Evolutionary conservation across 2,797 vertebrate genomes (phyloP), one percentile per base, ranked within the genome.

Genomic region (Triplophysa bombifrons): DNA sequence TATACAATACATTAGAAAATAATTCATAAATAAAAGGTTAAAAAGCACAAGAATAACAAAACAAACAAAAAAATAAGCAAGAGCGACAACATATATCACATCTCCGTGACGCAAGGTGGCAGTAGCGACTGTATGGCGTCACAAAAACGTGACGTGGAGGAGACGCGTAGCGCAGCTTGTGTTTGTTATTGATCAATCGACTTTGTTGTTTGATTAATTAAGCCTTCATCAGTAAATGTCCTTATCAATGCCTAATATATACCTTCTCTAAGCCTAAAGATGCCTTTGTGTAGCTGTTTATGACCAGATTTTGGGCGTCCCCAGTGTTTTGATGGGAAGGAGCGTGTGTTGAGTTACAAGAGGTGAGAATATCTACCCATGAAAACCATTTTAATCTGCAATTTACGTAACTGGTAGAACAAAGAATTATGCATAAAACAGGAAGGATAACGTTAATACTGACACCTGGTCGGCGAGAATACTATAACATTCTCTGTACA

Each of bases 81-180:
- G 27, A 30, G 4, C 4, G 30, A 30, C 30, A 30, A 4, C 30
- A 30, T 30, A 30, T 30, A 30, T 30, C 4, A 30, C 27, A 2
- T 9, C 68, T 78, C 76, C 76, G 50, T 19, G 48, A 12, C 76
- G 5, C 30, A 25, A 72, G 76, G 50, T 4, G 76, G 76, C 68
- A 72, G 50, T 34, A 56, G 17, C 58, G 2, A 12, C 20, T 30
- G 17, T 0, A 0, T 20, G 64, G 3, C 27, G 2, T 11, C 68
- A 64, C 46, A 64, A 20, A 53, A 9, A 34, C n/a, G 48, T 55
- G 76, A 65, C 76, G 76, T 65, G 58, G 58, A 78, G 20, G 34
- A 72, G 46, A 69, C 12, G 27, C 22, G 9, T 22, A 13, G 19
- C 17, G 10, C 60, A 16, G 51, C 65, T 51, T 51, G 27, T 53